Percentiles rank a stretch among this genome's conserved stretches.
phyloP scores from a whole-genome alignment of 2,797 vertebrate genomes.

The Pseudochirops cupreus region DNA sequence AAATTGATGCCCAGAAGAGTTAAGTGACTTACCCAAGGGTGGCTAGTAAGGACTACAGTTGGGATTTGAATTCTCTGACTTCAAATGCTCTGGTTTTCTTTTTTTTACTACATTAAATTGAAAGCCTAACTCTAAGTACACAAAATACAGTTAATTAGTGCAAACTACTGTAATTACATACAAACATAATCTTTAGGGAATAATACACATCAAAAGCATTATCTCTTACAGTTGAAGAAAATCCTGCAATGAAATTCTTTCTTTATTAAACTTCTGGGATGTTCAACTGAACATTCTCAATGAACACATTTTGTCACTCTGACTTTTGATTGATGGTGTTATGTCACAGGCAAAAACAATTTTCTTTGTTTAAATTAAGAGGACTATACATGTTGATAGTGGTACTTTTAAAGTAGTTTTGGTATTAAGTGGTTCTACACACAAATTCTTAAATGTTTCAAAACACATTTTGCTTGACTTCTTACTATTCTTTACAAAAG shows the following conservation, averaged over 20 bases:
- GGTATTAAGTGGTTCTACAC: constrained; percentile 9
- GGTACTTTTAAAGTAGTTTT: constrained; percentile 30
- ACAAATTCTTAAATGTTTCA: constrained; percentile 15
- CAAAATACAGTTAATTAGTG: constrained; percentile 72
- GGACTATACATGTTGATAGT: background rate
- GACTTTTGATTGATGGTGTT: constrained; percentile 46
- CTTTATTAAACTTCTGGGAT: constrained; percentile 46
- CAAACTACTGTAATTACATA: constrained; percentile 59
- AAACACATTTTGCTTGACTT: background rate
- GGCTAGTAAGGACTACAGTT: background rate
- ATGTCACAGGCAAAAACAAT: background rate
- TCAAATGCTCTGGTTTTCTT: background rate
- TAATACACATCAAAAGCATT: constrained; percentile 57
- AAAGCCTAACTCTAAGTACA: constrained; percentile 68
- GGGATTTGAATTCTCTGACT: background rate
- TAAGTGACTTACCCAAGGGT: background rate
- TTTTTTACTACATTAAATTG: background rate
- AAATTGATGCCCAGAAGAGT: background rate
- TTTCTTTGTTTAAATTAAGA: constrained; percentile 42
- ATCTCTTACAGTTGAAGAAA: constrained; percentile 65
- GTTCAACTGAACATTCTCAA: background rate
- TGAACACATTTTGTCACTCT: constrained; percentile 11
- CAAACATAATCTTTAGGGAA: constrained; percentile 66
- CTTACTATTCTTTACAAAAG: constrained; percentile 6
- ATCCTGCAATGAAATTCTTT: constrained; percentile 38